Conservation (phyloP, 2,797 vertebrate species). For the Chanos chanos region DNA sequence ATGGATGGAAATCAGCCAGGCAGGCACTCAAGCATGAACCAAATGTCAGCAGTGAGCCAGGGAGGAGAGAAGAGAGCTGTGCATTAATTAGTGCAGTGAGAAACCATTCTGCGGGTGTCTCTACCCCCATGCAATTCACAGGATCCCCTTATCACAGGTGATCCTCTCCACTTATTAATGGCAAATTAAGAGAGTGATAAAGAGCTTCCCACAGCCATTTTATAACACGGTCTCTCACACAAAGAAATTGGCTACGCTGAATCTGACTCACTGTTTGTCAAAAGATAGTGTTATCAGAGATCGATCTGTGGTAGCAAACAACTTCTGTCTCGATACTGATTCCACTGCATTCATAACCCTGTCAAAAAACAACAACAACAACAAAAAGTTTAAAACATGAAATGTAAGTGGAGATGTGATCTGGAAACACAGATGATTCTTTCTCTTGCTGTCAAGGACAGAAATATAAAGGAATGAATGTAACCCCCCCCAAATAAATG, state of each 20-base stretch:
- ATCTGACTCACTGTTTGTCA: too few relatives aligned
- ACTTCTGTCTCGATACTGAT: too few relatives aligned
- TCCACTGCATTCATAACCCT: too few relatives aligned
- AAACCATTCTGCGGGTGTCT: constrained; percentile 56
- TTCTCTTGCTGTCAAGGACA: neutral
- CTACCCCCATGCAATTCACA: constrained; percentile 52
- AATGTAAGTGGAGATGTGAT: neutral
- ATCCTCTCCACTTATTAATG: constrained; percentile 56
- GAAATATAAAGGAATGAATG: neutral
- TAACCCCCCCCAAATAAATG: too few relatives aligned
- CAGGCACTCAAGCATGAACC: constrained; percentile 81
- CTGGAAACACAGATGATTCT: neutral
- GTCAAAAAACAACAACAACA: too few relatives aligned
- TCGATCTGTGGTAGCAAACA: too few relatives aligned
- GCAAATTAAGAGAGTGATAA: constrained; percentile 49
- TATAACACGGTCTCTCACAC: too few relatives aligned
- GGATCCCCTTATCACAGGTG: constrained; percentile 64
- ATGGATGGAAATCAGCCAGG: constrained; percentile 75
- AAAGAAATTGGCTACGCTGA: too few relatives aligned
- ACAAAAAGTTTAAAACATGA: too few relatives aligned
- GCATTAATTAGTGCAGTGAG: constrained; percentile 71
- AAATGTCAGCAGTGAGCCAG: constrained; percentile 76
- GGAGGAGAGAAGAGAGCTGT: constrained; percentile 61
- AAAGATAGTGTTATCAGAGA: too few relatives aligned
- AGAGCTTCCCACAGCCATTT: constrained; percentile 3